These are phyloP conservation scores for Onychostruthus taczanowskii DNA, from an alignment of 2,113 vertebrate species.

Conservation along the genomic window DNA sequence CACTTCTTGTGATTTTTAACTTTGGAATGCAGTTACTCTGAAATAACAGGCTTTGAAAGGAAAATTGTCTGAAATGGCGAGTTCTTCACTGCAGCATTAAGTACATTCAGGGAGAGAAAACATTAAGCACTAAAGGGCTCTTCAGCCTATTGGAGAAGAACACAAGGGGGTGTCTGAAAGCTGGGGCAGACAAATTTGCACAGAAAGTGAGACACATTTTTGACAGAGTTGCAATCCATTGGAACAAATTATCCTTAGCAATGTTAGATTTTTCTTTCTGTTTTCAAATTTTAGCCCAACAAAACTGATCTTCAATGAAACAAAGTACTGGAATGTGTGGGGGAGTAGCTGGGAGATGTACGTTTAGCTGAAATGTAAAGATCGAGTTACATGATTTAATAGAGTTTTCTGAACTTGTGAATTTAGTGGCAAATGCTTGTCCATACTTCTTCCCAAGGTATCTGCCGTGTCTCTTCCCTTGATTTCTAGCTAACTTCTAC, in stretches of 20 bases:
- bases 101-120: constrained; percentile 1
- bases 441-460: background rate
- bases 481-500: background rate
- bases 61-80: constrained; percentile 45
- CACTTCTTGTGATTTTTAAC: constrained; percentile 50
- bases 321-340: background rate
- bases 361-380: background rate
- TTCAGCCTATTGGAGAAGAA: background rate
- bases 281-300: background rate
- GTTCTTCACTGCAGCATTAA: constrained; percentile 30
- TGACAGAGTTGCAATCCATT: background rate
- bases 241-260: background rate
- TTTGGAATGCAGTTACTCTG: constrained; percentile 38
- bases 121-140: background rate
- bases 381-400: background rate
- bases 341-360: background rate
- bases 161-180: background rate
- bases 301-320: background rate
- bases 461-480: fast-evolving
- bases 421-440: background rate
- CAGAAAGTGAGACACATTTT: background rate
- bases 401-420: background rate
- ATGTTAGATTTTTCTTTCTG: background rate
- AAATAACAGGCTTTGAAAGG: constrained; percentile 57
- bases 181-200: background rate